phyloP scores from a whole-genome alignment of 53 echinoderm and acorn worm species.

The Paracentrotus lividus region DNA sequence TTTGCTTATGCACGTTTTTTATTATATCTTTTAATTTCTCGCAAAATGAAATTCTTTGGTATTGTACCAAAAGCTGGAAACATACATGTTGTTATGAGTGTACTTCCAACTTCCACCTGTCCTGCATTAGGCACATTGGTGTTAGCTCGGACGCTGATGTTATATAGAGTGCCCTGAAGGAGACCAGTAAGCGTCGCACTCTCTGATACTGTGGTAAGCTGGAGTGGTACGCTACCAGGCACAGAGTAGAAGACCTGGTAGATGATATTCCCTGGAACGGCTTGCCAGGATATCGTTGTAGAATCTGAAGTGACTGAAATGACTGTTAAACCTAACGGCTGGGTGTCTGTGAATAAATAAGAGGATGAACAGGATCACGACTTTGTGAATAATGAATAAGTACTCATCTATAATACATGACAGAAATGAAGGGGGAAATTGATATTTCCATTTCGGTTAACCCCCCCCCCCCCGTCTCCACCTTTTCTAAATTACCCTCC shows the following conservation, averaged over 20 bases:
- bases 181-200: neutral
- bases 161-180: neutral
- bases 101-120: neutral
- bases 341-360: neutral
- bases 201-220: neutral
- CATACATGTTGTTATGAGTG: neutral
- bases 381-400: no score
- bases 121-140: neutral
- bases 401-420: no score
- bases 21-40: no score
- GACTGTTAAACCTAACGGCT: neutral
- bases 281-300: conserved; percentile 8
- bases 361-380: no score
- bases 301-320: neutral
- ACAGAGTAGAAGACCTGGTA: neutral
- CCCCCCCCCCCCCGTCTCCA: no score
- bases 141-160: neutral
- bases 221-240: neutral
- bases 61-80: neutral
- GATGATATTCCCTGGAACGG: neutral
- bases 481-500: no score
- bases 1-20: no score
- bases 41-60: no score
- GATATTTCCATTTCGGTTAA: no score
- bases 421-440: no score